A percentile compares a stretch with the other conserved stretches of the same genome.
Conservation (phyloP, 2,888 invertebrate genomes). For the Agrilus mali region DNA sequence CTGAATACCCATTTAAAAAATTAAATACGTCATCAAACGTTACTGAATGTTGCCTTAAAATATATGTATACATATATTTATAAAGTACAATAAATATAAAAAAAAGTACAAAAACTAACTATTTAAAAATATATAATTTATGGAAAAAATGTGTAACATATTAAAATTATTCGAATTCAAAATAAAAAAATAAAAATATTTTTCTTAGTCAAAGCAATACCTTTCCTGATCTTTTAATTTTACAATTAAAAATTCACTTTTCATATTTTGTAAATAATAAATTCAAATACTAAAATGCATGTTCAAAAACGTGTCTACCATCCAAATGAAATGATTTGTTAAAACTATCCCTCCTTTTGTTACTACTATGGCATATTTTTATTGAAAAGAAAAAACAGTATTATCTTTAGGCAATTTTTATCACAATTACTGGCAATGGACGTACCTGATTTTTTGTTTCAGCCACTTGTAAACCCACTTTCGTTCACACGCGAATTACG, state of each 20-base stretch:
- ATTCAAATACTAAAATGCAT: background rate
- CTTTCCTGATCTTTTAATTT: background rate
- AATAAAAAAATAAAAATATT: too few species aligned
- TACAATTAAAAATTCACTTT: background rate
- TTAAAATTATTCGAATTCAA: too few species aligned
- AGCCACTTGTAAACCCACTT: too few species aligned
- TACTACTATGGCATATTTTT: background rate
- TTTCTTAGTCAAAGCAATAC: too few species aligned
- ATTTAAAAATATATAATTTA: too few species aligned
- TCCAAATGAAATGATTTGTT: background rate
- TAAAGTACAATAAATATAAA: too few species aligned
- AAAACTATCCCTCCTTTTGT: background rate
- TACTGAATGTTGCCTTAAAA: too few species aligned
- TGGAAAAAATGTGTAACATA: too few species aligned
- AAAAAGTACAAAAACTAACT: too few species aligned
- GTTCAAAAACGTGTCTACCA: background rate
- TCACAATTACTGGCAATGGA: background rate
- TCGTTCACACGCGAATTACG: slow-evolving; percentile 3
- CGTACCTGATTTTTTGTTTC: background rate
- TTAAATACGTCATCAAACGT: too few species aligned
- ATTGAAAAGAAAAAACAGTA: background rate
- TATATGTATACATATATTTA: too few species aligned
- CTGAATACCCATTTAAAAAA: too few species aligned
- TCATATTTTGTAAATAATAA: background rate
- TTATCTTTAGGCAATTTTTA: background rate